A percentile compares a stretch with the other conserved stretches of the same genome.
Conservation (phyloP, 2,888 invertebrate genomes). For the Germaria angustata region DNA sequence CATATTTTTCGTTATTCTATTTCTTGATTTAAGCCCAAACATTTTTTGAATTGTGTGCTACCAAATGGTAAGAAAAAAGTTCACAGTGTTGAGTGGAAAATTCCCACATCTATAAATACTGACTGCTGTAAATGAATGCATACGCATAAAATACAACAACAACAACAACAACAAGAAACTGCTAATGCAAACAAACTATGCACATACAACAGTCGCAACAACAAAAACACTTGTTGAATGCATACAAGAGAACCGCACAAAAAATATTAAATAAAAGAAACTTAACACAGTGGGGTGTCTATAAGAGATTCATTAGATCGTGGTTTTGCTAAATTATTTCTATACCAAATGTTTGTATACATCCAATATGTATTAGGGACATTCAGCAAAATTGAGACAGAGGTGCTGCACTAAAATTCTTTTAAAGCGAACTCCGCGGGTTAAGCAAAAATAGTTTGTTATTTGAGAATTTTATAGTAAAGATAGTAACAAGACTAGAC, state of each 20-base stretch:
- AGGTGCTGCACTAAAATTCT: too few relatives aligned
- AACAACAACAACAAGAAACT: constrained; percentile 7
- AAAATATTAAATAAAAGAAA: constrained; percentile 1
- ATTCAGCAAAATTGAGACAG: too few relatives aligned
- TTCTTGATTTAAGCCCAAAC: constrained; percentile 11
- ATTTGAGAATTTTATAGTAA: too few relatives aligned
- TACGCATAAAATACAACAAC: constrained; percentile 47
- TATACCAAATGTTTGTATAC: too few relatives aligned
- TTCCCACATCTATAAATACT: constrained; percentile 67
- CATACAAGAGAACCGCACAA: constrained; percentile 20
- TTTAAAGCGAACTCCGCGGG: too few relatives aligned
- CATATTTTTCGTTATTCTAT: background rate
- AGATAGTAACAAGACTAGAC: too few relatives aligned
- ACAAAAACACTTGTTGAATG: constrained; percentile 50
- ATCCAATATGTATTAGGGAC: background rate
- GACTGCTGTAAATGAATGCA: constrained; percentile 44
- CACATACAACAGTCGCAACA: constrained; percentile 11
- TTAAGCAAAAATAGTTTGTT: too few relatives aligned
- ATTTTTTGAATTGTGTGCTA: constrained; percentile 48
- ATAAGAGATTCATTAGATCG: constrained; percentile 39
- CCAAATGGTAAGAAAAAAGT: constrained; percentile 39
- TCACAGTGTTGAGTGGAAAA: constrained; percentile 67
- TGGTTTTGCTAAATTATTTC: too few relatives aligned
- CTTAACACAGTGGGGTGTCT: constrained; percentile 23
- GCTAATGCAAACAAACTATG: background rate